These are phyloP conservation scores for Indri indri DNA, from an alignment of 2,113 vertebrate genomes.

Conservation along the genomic window DNA sequence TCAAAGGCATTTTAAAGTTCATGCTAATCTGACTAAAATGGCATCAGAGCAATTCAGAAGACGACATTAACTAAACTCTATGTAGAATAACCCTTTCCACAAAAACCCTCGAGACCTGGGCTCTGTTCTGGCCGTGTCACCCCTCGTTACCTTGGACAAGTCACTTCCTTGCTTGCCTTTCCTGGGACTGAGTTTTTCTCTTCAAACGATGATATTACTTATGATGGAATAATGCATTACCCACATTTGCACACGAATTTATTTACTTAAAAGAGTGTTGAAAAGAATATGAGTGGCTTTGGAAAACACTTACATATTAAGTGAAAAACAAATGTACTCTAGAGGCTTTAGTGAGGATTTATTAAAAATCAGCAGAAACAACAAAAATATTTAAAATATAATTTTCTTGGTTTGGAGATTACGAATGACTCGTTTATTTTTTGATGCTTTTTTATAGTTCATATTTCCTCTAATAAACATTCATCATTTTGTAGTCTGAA, in stretches of 20 bases:
- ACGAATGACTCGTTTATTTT: background rate
- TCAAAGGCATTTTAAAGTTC: background rate
- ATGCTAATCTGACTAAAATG: background rate
- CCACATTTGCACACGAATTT: too few species aligned
- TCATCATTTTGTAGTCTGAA: background rate
- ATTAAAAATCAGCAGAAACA: background rate
- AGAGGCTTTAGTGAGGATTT: background rate
- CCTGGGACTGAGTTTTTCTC: background rate
- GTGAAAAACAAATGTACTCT: background rate
- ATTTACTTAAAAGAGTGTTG: background rate
- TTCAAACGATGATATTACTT: background rate
- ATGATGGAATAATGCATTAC: background rate
- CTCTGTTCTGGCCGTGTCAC: too few species aligned
- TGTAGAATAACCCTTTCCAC: background rate
- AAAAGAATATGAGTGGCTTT: background rate
- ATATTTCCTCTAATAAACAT: rapidly evolving
- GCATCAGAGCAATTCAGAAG: too few species aligned
- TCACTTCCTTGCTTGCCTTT: background rate
- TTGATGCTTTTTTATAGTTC: rapidly evolving
- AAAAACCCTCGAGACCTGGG: too few species aligned
- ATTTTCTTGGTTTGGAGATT: background rate
- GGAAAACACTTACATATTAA: background rate
- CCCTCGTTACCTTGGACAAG: too few species aligned
- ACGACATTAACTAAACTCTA: background rate
- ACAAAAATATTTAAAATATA: background rate